A percentile compares a stretch with the other conserved stretches of the same genome.
phyloP scores from a whole-genome alignment of 2,797 vertebrate species.

The Apogon hyalosoma region DNA sequence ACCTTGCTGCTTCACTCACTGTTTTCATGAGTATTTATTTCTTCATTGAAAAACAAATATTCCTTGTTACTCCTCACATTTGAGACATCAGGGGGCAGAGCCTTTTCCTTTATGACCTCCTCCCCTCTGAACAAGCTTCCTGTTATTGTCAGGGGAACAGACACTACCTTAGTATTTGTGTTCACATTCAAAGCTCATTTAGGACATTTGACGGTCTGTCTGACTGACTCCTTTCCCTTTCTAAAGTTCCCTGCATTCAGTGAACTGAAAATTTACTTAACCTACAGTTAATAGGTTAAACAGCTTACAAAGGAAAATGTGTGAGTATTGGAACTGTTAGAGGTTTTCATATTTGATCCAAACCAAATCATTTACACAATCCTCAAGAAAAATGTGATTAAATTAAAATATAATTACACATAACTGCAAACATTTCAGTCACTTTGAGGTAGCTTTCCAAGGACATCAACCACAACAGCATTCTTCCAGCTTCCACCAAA shows the following conservation, averaged over 20 bases:
- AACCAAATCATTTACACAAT: too few species aligned
- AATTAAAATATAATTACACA: background rate
- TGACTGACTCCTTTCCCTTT: slow-evolving; percentile 48
- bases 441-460: background rate
- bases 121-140: slow-evolving; percentile 54
- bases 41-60: slow-evolving; percentile 55
- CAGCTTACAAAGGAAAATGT: too few species aligned
- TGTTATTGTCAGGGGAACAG: slow-evolving; percentile 64
- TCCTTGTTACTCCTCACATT: slow-evolving; percentile 49
- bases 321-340: too few species aligned
- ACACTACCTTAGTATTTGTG: slow-evolving; percentile 58
- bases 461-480: slow-evolving; percentile 12
- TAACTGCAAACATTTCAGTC: background rate
- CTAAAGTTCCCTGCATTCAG: background rate
- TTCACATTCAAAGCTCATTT: slow-evolving; percentile 35
- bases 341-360: too few species aligned
- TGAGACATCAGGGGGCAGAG: slow-evolving; percentile 57
- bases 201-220: slow-evolving; percentile 25
- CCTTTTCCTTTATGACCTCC: slow-evolving; percentile 50
- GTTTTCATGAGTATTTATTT: slow-evolving; percentile 42
- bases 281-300: too few species aligned
- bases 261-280: background rate
- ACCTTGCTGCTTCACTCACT: slow-evolving; percentile 7
- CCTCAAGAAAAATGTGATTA: too few species aligned
- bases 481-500: background rate